Evolutionary conservation across 2,797 vertebrate species (phyloP).

Genomic region (Danio jaintianensis): DNA sequence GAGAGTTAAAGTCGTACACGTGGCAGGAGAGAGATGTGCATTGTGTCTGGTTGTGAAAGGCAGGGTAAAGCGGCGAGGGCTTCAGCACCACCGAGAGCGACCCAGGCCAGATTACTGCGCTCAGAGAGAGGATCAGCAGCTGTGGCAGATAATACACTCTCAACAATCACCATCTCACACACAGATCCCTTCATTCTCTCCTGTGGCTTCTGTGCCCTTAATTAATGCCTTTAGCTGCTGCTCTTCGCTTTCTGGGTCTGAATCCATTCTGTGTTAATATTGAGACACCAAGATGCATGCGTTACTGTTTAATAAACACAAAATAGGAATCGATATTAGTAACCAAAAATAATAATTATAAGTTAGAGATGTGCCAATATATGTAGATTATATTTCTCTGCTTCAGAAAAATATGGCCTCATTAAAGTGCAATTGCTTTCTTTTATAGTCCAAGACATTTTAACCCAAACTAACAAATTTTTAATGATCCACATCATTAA

Average conservation of each 20-base stretch:
- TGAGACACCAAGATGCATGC: not conserved
- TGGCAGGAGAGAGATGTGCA: conserved; percentile 9
- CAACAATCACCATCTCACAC: not conserved
- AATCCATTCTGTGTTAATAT: not conserved
- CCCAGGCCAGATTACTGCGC: conserved; percentile 7
- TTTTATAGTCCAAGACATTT: too few species aligned
- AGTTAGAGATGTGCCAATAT: too few species aligned
- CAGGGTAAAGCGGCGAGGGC: not conserved
- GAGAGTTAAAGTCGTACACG: not conserved
- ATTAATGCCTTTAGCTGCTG: not conserved
- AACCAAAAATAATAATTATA: too few species aligned
- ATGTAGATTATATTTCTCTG: too few species aligned
- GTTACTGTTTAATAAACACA: not conserved
- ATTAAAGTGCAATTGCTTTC: too few species aligned
- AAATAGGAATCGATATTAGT: not conserved
- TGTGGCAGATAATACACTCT: not conserved
- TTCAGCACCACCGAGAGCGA: conserved; percentile 56
- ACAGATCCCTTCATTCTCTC: not conserved
- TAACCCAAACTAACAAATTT: too few species aligned
- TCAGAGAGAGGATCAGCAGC: conserved; percentile 5
- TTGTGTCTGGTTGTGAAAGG: conserved; percentile 16
- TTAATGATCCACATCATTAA: too few species aligned
- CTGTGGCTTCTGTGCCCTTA: not conserved
- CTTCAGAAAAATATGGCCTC: too few species aligned
- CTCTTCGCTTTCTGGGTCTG: not conserved